Evolutionary conservation across 2,888 invertebrate genomes (phyloP), one percentile per base, ranked within the genome.

Genomic region (Seladonia tumulorum): DNA sequence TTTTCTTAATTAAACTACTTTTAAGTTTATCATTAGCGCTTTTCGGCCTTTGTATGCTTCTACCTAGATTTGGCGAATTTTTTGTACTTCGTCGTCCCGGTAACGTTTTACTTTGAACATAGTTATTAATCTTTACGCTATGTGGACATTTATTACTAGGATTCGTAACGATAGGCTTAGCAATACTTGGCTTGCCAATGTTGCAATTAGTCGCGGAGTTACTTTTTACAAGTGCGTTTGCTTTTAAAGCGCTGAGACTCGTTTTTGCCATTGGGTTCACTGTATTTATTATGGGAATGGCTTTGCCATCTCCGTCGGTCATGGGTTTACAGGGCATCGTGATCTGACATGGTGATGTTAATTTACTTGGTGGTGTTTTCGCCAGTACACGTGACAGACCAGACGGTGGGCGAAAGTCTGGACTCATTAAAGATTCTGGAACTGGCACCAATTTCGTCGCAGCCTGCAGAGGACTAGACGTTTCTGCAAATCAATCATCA

Each of bases 371-470:
- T 4, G 94, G 93, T 57, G 93, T 93, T 80, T 94, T 94, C 18
- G 93, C 90, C 79, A 94, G 84, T 76, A 94, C 90, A 77, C 94
- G 90, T 22, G 93, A 93, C 5, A 94, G 88, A 57, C 94, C 94
- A 5, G 94, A 94, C 3, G 94, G 94, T 42, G 94, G 94, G 72
- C 94, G 96, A 94, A 97, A 97, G 94, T 98, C 98, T 0, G 98
- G 98, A 93, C 98, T 98, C 97, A 98, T 98, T 2, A 98, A 95
- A 0, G 98, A 97, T 94, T 98, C 98, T 0, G 98, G 98, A 47
- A 98, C 98, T 0, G 98, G 98, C 0, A 98, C 97, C 96, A 98
- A 97, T 95, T 98, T 98, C 0, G 98, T 98, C 16, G 98, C 97
- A 16, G 98, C 97, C 93, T 97, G 97, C 83, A 98, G 94, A 0